Evolutionary conservation across 2,888 invertebrate species (phyloP), one percentile per base, ranked within the genome.

Genomic region (Xylocampa areola): DNA sequence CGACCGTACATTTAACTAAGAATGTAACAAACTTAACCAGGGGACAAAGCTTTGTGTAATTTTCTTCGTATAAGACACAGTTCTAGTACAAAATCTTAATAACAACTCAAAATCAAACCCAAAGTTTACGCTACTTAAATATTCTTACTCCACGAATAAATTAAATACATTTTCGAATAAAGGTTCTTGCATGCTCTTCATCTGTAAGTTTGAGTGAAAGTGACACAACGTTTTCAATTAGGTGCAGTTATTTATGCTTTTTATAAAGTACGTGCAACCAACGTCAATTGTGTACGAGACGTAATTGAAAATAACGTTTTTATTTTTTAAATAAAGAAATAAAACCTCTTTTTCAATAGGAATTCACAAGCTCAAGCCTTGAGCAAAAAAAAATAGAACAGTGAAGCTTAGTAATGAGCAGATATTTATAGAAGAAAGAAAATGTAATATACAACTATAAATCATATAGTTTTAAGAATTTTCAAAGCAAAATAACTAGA

Each of bases 1-100:
- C 54, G 45, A 65, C 36, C 54, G 47, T 48, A 59, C 36, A 61
- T 55, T 60, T 45, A 63, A 59, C 52, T 49, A 37, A 36, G 63
- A 59, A 64, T 61, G 41, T 49, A 36, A 54, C 55, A 54, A 55
- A 59, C 55, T 39, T 57, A n/a, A 51, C 27, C 23, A 23, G n/a
- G 5, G 23, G 19, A 55, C 55, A 55, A 60, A 40, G 45, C 48
- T 57, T 48, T 55, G 41, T 54, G 50, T 64, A 54, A 68, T 57
- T 72, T 63, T 39, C 47, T 54, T 59, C 48, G 29, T 50, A 23
- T 45, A 41, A 36, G 17, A 44, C 58, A n/a, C 23, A 58, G 33
- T 53, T 48, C 7, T 19, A 51, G 11, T 10, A 29, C 16, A 10
- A 44, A 58, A 48, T 53, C 13, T 25, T 35, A 47, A 29, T 45